Evolutionary conservation across 1,140 invertebrate species (phyloP), one percentile per base, ranked within the genome.

Genomic region (Leptopilina clavipes): DNA sequence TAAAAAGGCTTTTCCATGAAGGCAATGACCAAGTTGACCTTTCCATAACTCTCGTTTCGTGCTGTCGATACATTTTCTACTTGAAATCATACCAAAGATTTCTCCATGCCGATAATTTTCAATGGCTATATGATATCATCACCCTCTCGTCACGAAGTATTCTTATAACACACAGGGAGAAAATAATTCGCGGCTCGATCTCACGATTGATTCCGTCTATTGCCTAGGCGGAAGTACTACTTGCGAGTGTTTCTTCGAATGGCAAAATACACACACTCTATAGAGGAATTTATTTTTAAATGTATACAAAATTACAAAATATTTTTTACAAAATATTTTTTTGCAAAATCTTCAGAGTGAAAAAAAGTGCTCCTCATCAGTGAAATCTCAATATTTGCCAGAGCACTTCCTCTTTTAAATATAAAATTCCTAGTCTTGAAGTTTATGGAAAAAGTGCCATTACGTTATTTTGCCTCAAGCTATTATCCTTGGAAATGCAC

Each of bases 21-120:
- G 25, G 25, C 25, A 31, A 31, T 31, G 25, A 1, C 25, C 25
- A 77, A 70, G 18, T 73, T 83, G 79, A 86, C 81, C 82, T 77
- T 72, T n/a, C n/a, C n/a, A n/a, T n/a, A n/a, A n/a, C n/a, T n/a
- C n/a, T n/a, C n/a, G n/a, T n/a, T n/a, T 80, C 76, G 19, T 54
- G 77, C 75, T 77, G 75, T 74, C 84, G 81, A 86, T 84, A 81
- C 78, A 52, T 76, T 82, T 83, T 31, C 83, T 78, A 54, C 77
- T 75, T 78, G 85, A 82, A 87, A 87, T 86, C 80, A 84, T 86
- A 82, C 77, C 76, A 72, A 65, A 80, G 82, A 84, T 87, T 56
- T 56, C 45, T 25, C 56, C 78, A 44, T 65, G 73, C 75, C 79
- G 85, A 88, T 87, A 82, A 87, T 87, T 86, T 84, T 80, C 81